Percentiles rank a stretch among this genome's conserved stretches.
Evolutionary conservation across 2,113 vertebrate species (phyloP).

Genomic region (Colistium nudipinnis): DNA sequence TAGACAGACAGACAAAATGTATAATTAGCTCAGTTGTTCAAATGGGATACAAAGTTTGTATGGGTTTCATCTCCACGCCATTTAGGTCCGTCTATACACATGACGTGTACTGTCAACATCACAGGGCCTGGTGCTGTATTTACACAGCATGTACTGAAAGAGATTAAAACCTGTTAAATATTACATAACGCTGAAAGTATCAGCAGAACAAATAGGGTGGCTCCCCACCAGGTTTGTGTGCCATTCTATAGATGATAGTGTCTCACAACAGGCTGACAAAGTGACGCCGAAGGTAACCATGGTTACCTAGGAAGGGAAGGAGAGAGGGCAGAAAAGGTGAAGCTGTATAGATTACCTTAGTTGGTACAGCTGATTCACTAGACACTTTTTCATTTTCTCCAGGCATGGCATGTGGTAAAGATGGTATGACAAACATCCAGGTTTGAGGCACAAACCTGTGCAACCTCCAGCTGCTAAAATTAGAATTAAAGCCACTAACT

Average conservation of each 20-base stretch:
- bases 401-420: neutral
- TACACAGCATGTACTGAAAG: conserved; percentile 26
- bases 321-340: conserved; percentile 8
- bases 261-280: conserved; percentile 69
- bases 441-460: neutral
- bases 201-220: conserved; percentile 30
- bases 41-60: neutral
- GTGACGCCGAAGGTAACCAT: conserved; percentile 60
- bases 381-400: neutral
- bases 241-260: conserved; percentile 40
- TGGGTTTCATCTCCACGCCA: neutral
- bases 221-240: conserved; percentile 30
- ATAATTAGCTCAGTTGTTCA: too few species aligned
- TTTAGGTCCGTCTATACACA: neutral
- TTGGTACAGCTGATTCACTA: conserved; percentile 12
- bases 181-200: conserved; percentile 45
- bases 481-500: conserved; percentile 37
- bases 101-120: neutral
- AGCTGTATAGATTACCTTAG: conserved; percentile 19
- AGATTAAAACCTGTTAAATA: conserved; percentile 40
- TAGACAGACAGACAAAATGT: neutral
- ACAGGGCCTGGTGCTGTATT: conserved; percentile 14
- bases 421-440: neutral
- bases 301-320: conserved; percentile 52
- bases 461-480: conserved; percentile 1